Conservation (phyloP, 2,888 invertebrate species). For the Pristionchus entomophagus region DNA sequence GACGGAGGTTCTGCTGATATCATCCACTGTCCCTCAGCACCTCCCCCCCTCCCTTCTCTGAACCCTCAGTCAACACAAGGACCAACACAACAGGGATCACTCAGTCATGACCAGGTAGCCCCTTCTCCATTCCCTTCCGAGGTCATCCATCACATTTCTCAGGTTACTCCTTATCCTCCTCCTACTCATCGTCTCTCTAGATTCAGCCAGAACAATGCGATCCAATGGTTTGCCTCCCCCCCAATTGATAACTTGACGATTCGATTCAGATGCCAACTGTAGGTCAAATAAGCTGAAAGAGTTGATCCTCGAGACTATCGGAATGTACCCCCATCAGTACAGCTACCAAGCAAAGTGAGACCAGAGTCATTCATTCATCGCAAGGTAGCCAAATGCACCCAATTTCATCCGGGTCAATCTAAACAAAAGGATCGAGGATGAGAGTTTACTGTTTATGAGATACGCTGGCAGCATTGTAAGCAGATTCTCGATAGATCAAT, state of each 20-base stretch:
- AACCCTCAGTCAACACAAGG: background rate
- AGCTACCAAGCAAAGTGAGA: constrained; percentile 75
- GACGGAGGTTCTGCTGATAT: constrained; percentile 12
- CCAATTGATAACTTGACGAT: background rate
- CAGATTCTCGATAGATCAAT: background rate
- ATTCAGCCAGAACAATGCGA: constrained; percentile 35
- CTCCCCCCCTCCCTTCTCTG: background rate
- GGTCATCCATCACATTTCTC: background rate
- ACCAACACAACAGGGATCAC: background rate
- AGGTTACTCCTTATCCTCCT: constrained; percentile 13
- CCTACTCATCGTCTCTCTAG: background rate
- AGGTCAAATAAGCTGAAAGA: constrained; percentile 73
- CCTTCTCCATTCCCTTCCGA: background rate
- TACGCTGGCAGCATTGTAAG: background rate
- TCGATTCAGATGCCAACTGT: constrained; percentile 70
- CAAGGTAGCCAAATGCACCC: background rate
- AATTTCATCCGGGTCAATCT: background rate
- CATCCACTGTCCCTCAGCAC: background rate
- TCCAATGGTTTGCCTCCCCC: background rate
- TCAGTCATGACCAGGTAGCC: background rate
- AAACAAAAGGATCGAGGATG: background rate
- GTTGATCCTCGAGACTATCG: constrained; percentile 73
- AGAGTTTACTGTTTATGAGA: constrained; percentile 2
- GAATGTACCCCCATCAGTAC: constrained; percentile 75
- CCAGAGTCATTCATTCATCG: background rate